Conservation (phyloP, 2,113 vertebrate genomes). For the Rynchops niger region DNA sequence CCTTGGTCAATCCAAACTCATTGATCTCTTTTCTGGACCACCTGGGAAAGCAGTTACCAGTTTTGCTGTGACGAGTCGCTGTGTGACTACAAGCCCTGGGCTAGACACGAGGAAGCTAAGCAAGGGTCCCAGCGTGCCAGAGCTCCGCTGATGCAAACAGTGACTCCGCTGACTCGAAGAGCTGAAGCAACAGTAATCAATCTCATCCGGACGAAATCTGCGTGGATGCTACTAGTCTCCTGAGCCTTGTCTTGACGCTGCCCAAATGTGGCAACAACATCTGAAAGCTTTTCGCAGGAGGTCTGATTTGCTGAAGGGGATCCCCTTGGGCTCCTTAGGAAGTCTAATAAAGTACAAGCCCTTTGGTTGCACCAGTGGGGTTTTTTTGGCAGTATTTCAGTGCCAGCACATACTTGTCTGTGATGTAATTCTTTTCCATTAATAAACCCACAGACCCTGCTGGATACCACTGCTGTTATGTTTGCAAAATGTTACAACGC, state of each 20-base stretch:
- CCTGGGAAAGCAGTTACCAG: background rate
- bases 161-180: background rate
- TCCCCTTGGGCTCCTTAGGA: background rate
- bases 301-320: background rate
- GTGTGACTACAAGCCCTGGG: background rate
- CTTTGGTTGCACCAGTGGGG: background rate
- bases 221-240: background rate
- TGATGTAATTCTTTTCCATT: conserved; percentile 36
- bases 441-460: background rate
- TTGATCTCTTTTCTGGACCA: background rate
- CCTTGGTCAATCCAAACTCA: background rate
- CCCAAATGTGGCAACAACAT: background rate
- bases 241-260: background rate
- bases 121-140: background rate
- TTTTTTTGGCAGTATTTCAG: background rate
- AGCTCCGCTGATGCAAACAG: background rate
- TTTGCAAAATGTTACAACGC: background rate
- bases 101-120: background rate
- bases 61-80: background rate
- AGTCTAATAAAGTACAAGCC: background rate
- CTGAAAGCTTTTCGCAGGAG: background rate
- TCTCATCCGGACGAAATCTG: background rate
- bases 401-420: conserved; percentile 23
- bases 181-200: background rate
- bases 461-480: background rate